A percentile compares a stretch with the other conserved stretches of the same genome.
phyloP scores from a whole-genome alignment of 2,888 invertebrate genomes.

The Xanthia togata region DNA sequence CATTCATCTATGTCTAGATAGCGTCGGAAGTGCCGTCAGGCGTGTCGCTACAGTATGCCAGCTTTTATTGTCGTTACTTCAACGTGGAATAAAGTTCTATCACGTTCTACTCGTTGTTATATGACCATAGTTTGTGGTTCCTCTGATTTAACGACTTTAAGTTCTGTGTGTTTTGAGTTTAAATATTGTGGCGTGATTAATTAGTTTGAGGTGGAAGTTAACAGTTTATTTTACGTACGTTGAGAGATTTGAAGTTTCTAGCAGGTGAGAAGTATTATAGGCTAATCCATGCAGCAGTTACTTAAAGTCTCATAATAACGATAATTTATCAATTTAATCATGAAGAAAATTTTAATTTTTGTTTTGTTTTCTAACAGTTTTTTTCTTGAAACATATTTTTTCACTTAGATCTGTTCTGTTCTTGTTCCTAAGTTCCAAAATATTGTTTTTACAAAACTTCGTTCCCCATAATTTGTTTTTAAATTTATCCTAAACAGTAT shows the following conservation, averaged over 20 bases:
- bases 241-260: neutral
- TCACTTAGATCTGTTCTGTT: neutral
- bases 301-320: neutral
- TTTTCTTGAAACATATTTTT: neutral
- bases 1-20: slow-evolving; percentile 80
- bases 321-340: neutral
- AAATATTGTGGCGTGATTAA: slow-evolving; percentile 35
- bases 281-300: neutral
- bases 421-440: neutral
- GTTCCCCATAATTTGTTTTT: neutral
- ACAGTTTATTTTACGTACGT: neutral
- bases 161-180: slow-evolving; percentile 16
- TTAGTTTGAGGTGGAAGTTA: neutral
- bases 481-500: neutral
- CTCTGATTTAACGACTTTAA: slow-evolving; percentile 53
- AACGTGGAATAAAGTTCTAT: slow-evolving; percentile 56
- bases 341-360: too few relatives aligned
- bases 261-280: neutral
- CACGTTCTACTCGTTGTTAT: slow-evolving; percentile 18
- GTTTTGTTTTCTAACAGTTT: neutral
- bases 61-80: slow-evolving; percentile 62
- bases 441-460: neutral
- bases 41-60: slow-evolving; percentile 57
- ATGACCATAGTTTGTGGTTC: slow-evolving; percentile 28
- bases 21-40: slow-evolving; percentile 69